These are phyloP conservation scores for Dryobotodes eremita DNA, from an alignment of 2,888 invertebrate species.

Conservation along the genomic window DNA sequence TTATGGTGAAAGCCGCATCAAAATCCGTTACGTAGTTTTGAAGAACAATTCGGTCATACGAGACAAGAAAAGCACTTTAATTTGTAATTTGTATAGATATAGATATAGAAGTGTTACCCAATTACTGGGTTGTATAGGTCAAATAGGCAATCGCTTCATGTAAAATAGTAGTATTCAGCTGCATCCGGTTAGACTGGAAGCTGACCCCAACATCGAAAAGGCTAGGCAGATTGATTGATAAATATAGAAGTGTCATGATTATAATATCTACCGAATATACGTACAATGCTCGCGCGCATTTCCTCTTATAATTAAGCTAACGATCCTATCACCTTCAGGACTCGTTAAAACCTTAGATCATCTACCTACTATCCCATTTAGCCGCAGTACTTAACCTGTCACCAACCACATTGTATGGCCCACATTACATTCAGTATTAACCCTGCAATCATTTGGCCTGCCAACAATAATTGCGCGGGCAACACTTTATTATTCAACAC, in stretches of 20 bases:
- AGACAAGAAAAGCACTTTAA: not conserved
- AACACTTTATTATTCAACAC: conserved; percentile 63
- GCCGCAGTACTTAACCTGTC: conserved; percentile 47
- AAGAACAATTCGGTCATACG: not conserved
- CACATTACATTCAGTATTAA: conserved; percentile 59
- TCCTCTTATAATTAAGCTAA: not conserved
- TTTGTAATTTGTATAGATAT: not conserved
- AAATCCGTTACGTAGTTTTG: not conserved
- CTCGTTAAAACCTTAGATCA: conserved; percentile 34
- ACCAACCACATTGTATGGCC: conserved; percentile 25
- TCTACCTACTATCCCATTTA: conserved; percentile 8
- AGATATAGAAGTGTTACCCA: not conserved
- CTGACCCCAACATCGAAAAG: no score
- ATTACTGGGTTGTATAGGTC: not conserved
- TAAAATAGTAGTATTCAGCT: not conserved
- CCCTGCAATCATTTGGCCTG: conserved; percentile 57
- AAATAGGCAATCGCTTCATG: not conserved
- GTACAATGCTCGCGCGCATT: no score
- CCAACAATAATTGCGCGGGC: conserved; percentile 66
- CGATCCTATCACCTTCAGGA: not conserved
- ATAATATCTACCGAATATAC: not conserved
- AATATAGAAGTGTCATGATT: not conserved
- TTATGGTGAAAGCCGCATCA: not conserved
- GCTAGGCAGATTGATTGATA: not conserved
- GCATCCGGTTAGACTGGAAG: no score